A percentile compares a stretch with the other conserved stretches of the same genome.
Conservation (phyloP, 1,140 invertebrate genomes). For the Mactra quadrangularis region DNA sequence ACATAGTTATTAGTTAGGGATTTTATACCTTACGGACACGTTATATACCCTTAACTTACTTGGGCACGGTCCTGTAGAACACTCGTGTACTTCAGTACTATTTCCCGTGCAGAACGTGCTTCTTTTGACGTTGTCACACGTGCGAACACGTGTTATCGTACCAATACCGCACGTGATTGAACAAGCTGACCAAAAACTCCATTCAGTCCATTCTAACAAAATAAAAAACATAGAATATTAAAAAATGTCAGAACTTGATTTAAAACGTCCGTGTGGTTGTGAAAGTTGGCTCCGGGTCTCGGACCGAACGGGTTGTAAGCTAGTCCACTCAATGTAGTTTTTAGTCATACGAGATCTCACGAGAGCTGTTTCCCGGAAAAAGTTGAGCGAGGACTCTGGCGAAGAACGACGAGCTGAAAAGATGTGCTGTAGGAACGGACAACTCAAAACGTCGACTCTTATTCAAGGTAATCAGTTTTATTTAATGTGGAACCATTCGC, state of each 20-base stretch:
- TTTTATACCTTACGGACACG: no score
- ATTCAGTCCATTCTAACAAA: constrained; percentile 27
- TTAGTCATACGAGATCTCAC: background rate
- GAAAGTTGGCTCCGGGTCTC: background rate
- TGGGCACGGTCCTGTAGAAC: constrained; percentile 10
- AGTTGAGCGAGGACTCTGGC: no score
- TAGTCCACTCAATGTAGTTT: background rate
- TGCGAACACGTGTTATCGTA: background rate
- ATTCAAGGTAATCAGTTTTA: no score
- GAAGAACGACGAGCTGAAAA: no score
- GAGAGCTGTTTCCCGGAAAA: no score
- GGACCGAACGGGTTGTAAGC: background rate
- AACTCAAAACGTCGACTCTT: no score
- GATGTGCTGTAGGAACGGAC: no score
- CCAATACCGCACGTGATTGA: constrained; percentile 20
- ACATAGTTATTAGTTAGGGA: no score
- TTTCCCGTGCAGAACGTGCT: background rate
- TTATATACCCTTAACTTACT: no score
- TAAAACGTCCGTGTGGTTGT: background rate
- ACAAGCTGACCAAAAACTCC: constrained; percentile 28
- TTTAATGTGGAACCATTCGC: no score
- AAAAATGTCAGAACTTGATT: no score
- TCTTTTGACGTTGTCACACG: constrained; percentile 1
- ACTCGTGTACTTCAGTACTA: constrained; percentile 21
- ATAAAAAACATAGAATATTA: background rate